Evolutionary conservation across 2,888 invertebrate species (phyloP).

Genomic region (Oxycera nigricornis): DNA sequence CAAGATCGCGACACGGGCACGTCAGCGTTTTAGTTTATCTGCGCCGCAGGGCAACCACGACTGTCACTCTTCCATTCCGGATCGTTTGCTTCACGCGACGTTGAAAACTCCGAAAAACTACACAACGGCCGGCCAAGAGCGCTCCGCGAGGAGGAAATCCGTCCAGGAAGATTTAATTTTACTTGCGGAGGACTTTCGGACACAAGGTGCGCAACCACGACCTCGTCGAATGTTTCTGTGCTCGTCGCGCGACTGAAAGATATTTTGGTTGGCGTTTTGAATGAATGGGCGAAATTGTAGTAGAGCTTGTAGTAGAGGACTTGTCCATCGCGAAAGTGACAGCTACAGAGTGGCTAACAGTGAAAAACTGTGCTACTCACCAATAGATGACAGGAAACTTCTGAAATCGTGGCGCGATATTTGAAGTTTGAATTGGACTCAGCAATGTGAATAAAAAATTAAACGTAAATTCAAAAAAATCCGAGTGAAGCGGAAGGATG

Average conservation of each 20-base stretch:
- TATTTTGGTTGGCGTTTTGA: conserved; percentile 11
- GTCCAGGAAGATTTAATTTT: neutral
- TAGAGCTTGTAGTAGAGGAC: conserved; percentile 20
- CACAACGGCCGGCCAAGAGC: neutral
- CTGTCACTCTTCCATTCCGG: neutral
- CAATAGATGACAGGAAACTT: neutral
- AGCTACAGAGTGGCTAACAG: conserved; percentile 2
- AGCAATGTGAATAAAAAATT: too few species aligned
- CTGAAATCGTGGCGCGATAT: too few species aligned
- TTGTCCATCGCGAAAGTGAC: neutral
- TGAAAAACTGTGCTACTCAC: neutral
- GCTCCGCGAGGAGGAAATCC: neutral
- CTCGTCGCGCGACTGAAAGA: conserved; percentile 17
- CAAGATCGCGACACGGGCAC: too few species aligned
- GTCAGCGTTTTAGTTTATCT: too few species aligned
- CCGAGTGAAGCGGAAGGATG: too few species aligned
- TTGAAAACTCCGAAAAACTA: neutral
- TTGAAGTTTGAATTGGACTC: too few species aligned
- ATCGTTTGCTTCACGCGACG: neutral
- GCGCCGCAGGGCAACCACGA: too few species aligned
- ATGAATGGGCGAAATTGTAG: conserved; percentile 19
- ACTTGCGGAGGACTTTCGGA: too few species aligned
- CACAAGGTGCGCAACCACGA: neutral
- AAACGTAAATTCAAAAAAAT: too few species aligned
- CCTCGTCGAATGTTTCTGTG: conserved; percentile 24